Evolutionary conservation across 2,888 invertebrate genomes (phyloP).

Genomic region (Odontocerum albicorne): DNA sequence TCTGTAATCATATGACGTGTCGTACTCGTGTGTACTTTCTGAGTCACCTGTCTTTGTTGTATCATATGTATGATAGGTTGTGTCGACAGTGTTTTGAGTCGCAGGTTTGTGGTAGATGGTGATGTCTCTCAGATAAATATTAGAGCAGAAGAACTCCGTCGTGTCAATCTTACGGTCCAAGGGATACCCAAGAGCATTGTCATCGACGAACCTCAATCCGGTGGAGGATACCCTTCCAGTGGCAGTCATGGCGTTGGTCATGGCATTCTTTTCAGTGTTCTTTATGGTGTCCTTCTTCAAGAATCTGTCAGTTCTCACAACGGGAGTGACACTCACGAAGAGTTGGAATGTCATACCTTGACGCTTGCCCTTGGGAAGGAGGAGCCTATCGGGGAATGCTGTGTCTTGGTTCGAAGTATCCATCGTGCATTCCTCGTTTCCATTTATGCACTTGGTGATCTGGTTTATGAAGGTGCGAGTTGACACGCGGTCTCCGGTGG

Average conservation of each 20-base stretch:
- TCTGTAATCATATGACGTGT: neutral
- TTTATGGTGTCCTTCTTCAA: slow-evolving; percentile 51
- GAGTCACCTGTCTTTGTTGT: neutral
- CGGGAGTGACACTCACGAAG: slow-evolving; percentile 63
- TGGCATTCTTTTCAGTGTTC: slow-evolving; percentile 60
- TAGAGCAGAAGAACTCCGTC: slow-evolving; percentile 62
- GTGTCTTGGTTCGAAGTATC: slow-evolving; percentile 55
- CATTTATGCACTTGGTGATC: slow-evolving; percentile 11
- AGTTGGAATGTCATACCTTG: slow-evolving; percentile 68
- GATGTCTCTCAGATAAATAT: slow-evolving; percentile 68
- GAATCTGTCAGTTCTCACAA: slow-evolving; percentile 46
- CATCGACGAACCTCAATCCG: slow-evolving; percentile 62
- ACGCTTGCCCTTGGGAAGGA: slow-evolving; percentile 71
- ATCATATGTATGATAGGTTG: too few relatives aligned
- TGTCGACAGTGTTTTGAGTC: neutral
- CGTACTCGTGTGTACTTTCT: neutral
- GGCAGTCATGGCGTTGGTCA: slow-evolving; percentile 33
- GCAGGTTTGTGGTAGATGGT: slow-evolving; percentile 59
- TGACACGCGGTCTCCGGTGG: slow-evolving; percentile 61
- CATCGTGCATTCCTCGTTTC: slow-evolving; percentile 50
- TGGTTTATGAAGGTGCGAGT: slow-evolving; percentile 44
- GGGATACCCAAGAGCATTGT: slow-evolving; percentile 71
- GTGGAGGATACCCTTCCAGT: slow-evolving; percentile 43
- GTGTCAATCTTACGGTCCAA: slow-evolving; percentile 69
- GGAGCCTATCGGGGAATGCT: slow-evolving; percentile 64